phyloP scores from a whole-genome alignment of 2,113 vertebrate genomes.

The Galeopterus variegatus region DNA sequence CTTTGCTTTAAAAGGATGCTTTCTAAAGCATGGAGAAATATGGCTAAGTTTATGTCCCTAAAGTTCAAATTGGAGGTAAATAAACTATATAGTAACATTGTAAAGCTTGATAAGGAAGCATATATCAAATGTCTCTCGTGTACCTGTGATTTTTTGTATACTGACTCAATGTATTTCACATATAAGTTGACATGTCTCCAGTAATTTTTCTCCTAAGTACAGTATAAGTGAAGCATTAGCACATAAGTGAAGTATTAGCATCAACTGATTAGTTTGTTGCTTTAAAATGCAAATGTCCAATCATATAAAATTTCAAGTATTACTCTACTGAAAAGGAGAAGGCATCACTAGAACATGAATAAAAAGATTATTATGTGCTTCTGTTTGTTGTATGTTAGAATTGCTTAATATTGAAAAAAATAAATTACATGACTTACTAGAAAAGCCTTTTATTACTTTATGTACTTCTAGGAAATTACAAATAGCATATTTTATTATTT shows the following conservation, averaged over 20 bases:
- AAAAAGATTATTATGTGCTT: neutral
- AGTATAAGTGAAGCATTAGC: neutral
- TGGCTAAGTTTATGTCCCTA: neutral
- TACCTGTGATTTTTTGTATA: neutral
- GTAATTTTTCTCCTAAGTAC: neutral
- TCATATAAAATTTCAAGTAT: slow-evolving; percentile 26
- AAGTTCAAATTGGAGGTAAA: neutral
- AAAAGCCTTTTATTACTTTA: neutral
- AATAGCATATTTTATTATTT: neutral
- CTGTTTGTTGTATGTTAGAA: neutral
- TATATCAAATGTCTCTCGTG: neutral
- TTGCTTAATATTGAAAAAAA: neutral
- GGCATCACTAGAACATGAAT: neutral
- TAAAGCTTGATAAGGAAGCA: neutral
- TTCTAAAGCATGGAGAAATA: neutral
- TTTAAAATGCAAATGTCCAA: neutral
- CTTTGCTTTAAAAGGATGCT: neutral
- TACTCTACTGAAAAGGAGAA: slow-evolving; percentile 16
- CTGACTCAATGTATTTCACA: slow-evolving; percentile 48
- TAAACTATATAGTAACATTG: neutral
- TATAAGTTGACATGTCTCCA: neutral
- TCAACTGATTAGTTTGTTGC: neutral
- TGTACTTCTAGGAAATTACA: neutral
- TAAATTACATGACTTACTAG: neutral
- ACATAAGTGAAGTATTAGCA: slow-evolving; percentile 5